Evolutionary conservation across 2,797 vertebrate genomes (phyloP).

Genomic region (Scomberomorus guttatus): DNA sequence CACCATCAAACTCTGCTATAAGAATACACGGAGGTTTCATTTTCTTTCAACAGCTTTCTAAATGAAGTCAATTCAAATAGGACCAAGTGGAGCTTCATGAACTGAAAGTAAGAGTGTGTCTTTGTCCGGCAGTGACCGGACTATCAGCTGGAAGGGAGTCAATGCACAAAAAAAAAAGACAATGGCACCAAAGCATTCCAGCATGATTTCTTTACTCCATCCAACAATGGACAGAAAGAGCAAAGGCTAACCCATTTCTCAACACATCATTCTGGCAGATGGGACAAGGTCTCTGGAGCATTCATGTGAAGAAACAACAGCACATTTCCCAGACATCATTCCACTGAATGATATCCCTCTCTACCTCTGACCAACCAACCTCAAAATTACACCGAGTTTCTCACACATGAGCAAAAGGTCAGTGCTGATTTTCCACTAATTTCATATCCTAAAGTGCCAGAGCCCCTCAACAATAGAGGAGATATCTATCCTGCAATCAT

Average conservation of each 20-base stretch:
- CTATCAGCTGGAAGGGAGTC: constrained; percentile 29
- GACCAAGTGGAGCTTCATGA: constrained; percentile 6
- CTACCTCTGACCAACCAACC: constrained; percentile 48
- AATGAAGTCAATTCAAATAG: constrained; percentile 5
- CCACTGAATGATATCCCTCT: constrained; percentile 50
- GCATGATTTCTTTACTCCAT: constrained; percentile 41
- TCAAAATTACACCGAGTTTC: constrained; percentile 57
- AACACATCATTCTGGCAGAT: constrained; percentile 62
- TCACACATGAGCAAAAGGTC: constrained; percentile 34
- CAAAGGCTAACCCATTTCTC: constrained; percentile 63
- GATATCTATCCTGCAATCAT: constrained; percentile 3
- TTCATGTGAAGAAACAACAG: constrained; percentile 74
- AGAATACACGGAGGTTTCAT: background rate
- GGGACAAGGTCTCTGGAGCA: constrained; percentile 55
- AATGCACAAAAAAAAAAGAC: constrained; percentile 6
- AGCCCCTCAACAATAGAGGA: background rate
- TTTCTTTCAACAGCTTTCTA: background rate
- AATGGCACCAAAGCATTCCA: constrained; percentile 42
- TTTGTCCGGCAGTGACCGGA: constrained; percentile 32
- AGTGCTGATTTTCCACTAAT: background rate
- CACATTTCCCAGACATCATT: constrained; percentile 58
- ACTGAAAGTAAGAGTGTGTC: background rate
- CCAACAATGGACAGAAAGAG: constrained; percentile 58
- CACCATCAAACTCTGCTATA: background rate
- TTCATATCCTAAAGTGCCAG: constrained; percentile 18